Evolutionary conservation across 1,140 invertebrate genomes (phyloP).

Genomic region (Amyelois transitella): DNA sequence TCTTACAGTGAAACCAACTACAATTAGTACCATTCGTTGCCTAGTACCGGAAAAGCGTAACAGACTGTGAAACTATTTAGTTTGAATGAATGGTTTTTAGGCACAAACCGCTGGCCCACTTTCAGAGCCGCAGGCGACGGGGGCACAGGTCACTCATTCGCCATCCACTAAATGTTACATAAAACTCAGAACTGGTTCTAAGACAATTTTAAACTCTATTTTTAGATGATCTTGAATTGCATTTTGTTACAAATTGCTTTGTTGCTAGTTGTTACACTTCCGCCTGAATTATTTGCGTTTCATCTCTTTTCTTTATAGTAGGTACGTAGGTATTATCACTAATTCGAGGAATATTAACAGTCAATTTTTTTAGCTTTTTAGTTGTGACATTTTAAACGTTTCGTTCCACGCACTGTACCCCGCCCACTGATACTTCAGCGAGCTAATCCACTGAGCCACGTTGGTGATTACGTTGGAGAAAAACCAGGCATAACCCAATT

Average conservation of each 20-base stretch:
- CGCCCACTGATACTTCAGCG: too few relatives aligned
- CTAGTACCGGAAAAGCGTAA: not conserved
- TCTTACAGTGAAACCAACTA: not conserved
- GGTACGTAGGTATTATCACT: too few relatives aligned
- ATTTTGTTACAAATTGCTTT: not conserved
- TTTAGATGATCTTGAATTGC: not conserved
- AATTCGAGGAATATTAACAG: too few relatives aligned
- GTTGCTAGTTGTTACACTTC: too few relatives aligned
- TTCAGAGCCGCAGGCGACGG: conserved; percentile 32
- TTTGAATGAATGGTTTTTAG: conserved; percentile 5
- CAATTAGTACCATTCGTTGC: not conserved
- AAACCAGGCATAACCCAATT: too few relatives aligned
- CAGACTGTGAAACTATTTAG: not conserved
- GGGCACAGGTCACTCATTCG: conserved; percentile 39
- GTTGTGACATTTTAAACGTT: too few relatives aligned
- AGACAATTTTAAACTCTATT: conserved; percentile 3
- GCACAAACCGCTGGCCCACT: conserved; percentile 37
- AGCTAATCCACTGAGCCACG: too few relatives aligned
- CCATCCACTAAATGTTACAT: conserved; percentile 5
- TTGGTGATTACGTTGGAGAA: too few relatives aligned
- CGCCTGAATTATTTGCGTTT: too few relatives aligned
- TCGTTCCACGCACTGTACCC: too few relatives aligned
- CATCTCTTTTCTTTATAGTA: too few relatives aligned
- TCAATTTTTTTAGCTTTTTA: too few relatives aligned
- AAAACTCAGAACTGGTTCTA: conserved; percentile 11